These are phyloP conservation scores for Apodemia mormo DNA, from an alignment of 2,888 invertebrate genomes.

Conservation along the genomic window DNA sequence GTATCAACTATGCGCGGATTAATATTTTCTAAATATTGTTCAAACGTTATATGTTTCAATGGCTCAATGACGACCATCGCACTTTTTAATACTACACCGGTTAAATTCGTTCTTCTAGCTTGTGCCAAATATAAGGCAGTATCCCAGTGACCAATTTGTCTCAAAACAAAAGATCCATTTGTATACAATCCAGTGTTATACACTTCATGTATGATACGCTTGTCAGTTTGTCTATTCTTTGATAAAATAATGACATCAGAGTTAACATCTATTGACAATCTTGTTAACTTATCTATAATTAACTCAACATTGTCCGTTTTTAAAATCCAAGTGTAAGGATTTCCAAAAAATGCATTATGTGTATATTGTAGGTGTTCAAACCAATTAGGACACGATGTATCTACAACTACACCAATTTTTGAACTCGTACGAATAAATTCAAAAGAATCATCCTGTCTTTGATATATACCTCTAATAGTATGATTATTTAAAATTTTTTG, in stretches of 20 bases:
- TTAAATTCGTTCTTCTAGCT: constrained; percentile 71
- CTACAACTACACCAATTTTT: constrained; percentile 54
- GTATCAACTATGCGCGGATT: constrained; percentile 78
- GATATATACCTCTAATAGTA: constrained; percentile 41
- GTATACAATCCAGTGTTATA: constrained; percentile 81
- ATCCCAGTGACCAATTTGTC: constrained; percentile 74
- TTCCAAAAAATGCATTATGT: constrained; percentile 43
- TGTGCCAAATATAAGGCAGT: constrained; percentile 51
- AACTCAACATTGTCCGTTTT: constrained; percentile 47
- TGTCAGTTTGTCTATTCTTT: constrained; percentile 37
- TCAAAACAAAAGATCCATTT: constrained; percentile 72
- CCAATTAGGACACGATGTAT: constrained; percentile 59
- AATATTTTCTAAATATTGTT: constrained; percentile 76
- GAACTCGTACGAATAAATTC: constrained; percentile 25
- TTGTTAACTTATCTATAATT: constrained; percentile 50
- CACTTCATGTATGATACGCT: constrained; percentile 63
- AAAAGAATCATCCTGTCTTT: background rate
- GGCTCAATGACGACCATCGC: constrained; percentile 71
- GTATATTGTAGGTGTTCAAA: constrained; percentile 38
- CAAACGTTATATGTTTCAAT: constrained; percentile 63
- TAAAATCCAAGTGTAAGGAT: constrained; percentile 63
- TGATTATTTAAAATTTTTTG: constrained; percentile 49
- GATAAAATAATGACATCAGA: constrained; percentile 66
- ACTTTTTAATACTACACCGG: constrained; percentile 77
- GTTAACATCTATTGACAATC: constrained; percentile 65